These are phyloP conservation scores for Pilophorus perplexus DNA, from an alignment of 2,888 invertebrate species.

Conservation along the genomic window DNA sequence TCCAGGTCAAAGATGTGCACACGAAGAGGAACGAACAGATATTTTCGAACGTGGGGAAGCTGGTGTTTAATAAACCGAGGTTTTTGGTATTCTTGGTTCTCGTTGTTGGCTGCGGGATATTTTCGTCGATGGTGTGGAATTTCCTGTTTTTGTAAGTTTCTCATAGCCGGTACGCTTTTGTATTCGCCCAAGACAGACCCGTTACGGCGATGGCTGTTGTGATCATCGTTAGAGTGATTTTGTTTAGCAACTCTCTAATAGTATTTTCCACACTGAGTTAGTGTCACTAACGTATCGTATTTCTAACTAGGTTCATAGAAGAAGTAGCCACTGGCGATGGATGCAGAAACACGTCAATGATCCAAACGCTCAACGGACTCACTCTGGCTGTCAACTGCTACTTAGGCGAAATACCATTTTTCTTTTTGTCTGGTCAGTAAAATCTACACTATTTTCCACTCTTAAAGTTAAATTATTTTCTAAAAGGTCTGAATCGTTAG, in stretches of 20 bases:
- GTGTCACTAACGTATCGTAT: neutral
- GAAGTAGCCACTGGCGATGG: slow-evolving; percentile 26
- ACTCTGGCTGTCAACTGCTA: slow-evolving; percentile 53
- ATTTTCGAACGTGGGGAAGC: slow-evolving; percentile 19
- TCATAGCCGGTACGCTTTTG: too few relatives aligned
- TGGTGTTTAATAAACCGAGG: slow-evolving; percentile 18
- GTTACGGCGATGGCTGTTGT: too few relatives aligned
- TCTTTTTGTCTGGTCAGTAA: slow-evolving; percentile 51
- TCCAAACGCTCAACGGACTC: slow-evolving; percentile 56
- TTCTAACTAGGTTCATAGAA: slow-evolving; percentile 38
- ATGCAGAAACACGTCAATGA: slow-evolving; percentile 48
- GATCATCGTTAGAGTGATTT: too few relatives aligned
- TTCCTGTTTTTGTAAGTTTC: slow-evolving; percentile 45
- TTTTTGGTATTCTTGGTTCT: slow-evolving; percentile 39
- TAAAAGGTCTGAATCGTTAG: too few relatives aligned
- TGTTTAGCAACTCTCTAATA: too few relatives aligned
- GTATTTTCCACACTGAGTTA: too few relatives aligned
- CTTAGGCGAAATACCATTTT: slow-evolving; percentile 53
- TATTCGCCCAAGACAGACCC: too few relatives aligned
- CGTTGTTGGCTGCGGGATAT: slow-evolving; percentile 40
- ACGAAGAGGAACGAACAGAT: neutral
- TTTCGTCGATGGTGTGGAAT: slow-evolving; percentile 39
- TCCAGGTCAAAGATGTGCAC: neutral
- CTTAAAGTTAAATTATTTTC: neutral
- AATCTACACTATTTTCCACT: neutral